Evolutionary conservation across 2,797 vertebrate species (phyloP).

Genomic region (Serranus cabrilla): DNA sequence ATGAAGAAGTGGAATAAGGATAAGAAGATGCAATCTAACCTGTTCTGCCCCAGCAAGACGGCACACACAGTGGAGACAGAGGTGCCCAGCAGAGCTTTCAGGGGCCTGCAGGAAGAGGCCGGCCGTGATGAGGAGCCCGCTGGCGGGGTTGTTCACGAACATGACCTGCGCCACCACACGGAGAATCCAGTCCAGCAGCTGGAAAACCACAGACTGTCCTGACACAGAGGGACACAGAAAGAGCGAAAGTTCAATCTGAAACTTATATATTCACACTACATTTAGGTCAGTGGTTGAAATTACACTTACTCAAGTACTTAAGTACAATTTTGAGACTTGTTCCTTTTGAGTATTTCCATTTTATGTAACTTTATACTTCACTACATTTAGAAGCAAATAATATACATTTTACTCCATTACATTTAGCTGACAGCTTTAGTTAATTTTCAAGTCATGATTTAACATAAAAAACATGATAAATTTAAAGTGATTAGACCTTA

Average conservation of each 20-base stretch:
- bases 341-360: too few relatives aligned
- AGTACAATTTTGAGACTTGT: too few relatives aligned
- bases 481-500: too few relatives aligned
- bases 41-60: conserved; percentile 88
- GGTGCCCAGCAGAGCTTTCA: conserved; percentile 87
- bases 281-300: too few relatives aligned
- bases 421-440: too few relatives aligned
- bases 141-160: conserved; percentile 92
- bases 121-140: conserved; percentile 86
- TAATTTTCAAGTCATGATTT: too few relatives aligned
- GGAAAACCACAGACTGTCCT: conserved; percentile 87
- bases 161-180: conserved; percentile 91
- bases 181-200: conserved; percentile 89
- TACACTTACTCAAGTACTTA: too few relatives aligned
- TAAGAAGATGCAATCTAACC: conserved; percentile 72
- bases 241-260: neutral
- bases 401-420: too few relatives aligned
- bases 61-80: conserved; percentile 88
- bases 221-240: conserved; percentile 18
- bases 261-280: too few relatives aligned
- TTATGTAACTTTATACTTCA: too few relatives aligned
- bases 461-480: too few relatives aligned
- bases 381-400: too few relatives aligned
- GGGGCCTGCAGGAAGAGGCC: conserved; percentile 91
- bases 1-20: neutral